phyloP scores from a whole-genome alignment of 1,140 invertebrate genomes.

The Drosophila pallidifrons region DNA sequence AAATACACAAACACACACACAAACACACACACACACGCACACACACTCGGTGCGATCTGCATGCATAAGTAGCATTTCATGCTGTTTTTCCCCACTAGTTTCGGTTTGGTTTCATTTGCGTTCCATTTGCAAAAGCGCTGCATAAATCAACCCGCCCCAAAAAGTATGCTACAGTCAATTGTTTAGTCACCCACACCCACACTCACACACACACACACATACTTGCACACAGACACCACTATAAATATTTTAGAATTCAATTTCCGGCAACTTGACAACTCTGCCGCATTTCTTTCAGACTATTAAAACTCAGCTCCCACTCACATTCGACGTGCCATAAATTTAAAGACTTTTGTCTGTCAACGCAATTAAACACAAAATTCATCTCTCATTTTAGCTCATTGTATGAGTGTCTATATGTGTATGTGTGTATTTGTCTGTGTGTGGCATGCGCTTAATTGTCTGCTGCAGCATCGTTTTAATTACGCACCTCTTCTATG shows the following conservation, averaged over 20 bases:
- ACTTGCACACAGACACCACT: neutral
- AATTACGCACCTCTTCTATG: constrained; percentile 78
- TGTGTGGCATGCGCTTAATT: constrained; percentile 75
- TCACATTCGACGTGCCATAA: constrained; percentile 40
- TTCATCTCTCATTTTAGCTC: constrained; percentile 68
- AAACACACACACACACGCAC: constrained; percentile 7
- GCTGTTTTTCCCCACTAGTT: constrained; percentile 16
- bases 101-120: constrained; percentile 53
- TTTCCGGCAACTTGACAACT: constrained; percentile 66
- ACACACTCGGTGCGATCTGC: constrained; percentile 46
- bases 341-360: constrained; percentile 64
- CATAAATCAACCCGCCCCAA: constrained; percentile 62
- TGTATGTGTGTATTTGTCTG: constrained; percentile 16
- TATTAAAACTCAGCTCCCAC: constrained; percentile 36
- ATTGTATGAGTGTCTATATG: constrained; percentile 36
- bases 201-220: neutral
- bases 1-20: constrained; percentile 1
- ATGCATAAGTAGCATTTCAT: constrained; percentile 79
- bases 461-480: constrained; percentile 72
- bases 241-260: constrained; percentile 82
- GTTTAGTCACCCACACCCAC: constrained; percentile 24
- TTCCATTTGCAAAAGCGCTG: constrained; percentile 69
- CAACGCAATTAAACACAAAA: constrained; percentile 67
- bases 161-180: constrained; percentile 58
- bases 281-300: constrained; percentile 45